These are phyloP conservation scores for Etia nguti DNA, from an alignment of 2,113 vertebrate species.

Conservation along the genomic window DNA sequence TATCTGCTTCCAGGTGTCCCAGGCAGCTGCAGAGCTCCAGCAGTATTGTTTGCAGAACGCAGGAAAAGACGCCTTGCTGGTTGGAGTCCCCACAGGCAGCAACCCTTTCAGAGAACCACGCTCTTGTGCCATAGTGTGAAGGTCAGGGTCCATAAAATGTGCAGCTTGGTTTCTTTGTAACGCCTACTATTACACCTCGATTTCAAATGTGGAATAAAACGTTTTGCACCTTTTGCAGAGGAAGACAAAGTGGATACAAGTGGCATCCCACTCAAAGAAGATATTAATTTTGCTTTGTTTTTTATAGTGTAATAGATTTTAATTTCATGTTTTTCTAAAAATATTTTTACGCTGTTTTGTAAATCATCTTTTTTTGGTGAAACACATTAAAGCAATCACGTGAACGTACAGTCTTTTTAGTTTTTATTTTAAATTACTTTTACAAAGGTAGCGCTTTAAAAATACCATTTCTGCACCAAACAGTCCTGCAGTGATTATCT, in stretches of 20 bases:
- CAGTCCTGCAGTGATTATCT: background rate
- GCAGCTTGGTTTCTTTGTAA: background rate
- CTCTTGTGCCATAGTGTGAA: conserved; percentile 82
- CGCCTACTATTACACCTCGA: fast-evolving
- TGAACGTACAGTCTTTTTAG: background rate
- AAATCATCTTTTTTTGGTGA: background rate
- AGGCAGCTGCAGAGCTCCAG: conserved; percentile 92
- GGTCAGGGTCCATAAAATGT: background rate
- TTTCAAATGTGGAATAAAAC: background rate
- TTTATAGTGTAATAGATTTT: background rate
- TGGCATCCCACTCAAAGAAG: background rate
- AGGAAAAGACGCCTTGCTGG: conserved; percentile 88
- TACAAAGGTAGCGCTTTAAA: background rate
- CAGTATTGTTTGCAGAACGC: conserved; percentile 96
- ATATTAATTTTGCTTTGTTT: background rate
- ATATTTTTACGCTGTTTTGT: background rate
- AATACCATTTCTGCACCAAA: background rate
- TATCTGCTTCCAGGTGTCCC: conserved; percentile 80
- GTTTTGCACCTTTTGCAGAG: background rate
- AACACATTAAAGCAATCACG: background rate
- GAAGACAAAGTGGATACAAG: background rate
- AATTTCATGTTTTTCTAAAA: background rate
- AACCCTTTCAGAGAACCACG: conserved; percentile 94
- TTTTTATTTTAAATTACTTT: background rate
- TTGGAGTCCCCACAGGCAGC: conserved; percentile 87